phyloP scores from a whole-genome alignment of 2,888 invertebrate genomes.

The Mycalesis mineus region DNA sequence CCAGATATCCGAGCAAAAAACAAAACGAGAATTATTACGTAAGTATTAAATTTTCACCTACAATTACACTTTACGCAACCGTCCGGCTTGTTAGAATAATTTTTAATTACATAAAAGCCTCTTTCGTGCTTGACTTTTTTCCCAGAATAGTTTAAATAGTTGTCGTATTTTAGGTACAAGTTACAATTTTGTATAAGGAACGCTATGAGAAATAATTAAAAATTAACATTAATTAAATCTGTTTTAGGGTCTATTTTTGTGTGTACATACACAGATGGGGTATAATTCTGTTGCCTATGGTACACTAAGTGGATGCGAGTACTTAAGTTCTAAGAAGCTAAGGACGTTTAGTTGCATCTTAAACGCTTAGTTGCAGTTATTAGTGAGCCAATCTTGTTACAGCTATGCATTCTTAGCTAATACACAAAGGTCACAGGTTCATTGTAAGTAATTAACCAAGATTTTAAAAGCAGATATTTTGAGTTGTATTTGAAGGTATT shows the following conservation, averaged over 20 bases:
- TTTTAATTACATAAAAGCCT: conserved; percentile 34
- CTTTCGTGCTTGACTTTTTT: conserved; percentile 29
- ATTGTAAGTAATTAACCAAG: neutral
- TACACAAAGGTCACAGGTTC: neutral
- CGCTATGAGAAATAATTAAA: neutral
- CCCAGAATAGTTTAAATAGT: conserved; percentile 30
- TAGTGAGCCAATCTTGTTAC: conserved; percentile 35
- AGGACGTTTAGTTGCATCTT: conserved; percentile 31
- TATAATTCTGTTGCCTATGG: neutral
- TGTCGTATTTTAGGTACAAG: conserved; percentile 25
- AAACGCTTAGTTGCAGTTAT: conserved; percentile 38
- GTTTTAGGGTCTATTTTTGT: neutral
- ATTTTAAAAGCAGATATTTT: too few relatives aligned
- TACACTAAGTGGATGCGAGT: conserved; percentile 24
- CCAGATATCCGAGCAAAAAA: conserved; percentile 18
- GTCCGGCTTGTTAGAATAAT: conserved; percentile 25
- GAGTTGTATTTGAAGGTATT: too few relatives aligned
- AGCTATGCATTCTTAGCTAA: conserved; percentile 4
- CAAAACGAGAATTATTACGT: conserved; percentile 17
- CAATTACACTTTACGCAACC: conserved; percentile 31
- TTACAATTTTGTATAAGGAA: conserved; percentile 6
- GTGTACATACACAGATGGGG: neutral
- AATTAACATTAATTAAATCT: neutral
- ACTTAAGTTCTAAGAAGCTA: conserved; percentile 35
- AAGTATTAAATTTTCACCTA: conserved; percentile 25